Percentiles rank a stretch among this genome's conserved stretches.
Evolutionary conservation across 2,888 invertebrate species (phyloP).

Genomic region (Cordilura impudica): DNA sequence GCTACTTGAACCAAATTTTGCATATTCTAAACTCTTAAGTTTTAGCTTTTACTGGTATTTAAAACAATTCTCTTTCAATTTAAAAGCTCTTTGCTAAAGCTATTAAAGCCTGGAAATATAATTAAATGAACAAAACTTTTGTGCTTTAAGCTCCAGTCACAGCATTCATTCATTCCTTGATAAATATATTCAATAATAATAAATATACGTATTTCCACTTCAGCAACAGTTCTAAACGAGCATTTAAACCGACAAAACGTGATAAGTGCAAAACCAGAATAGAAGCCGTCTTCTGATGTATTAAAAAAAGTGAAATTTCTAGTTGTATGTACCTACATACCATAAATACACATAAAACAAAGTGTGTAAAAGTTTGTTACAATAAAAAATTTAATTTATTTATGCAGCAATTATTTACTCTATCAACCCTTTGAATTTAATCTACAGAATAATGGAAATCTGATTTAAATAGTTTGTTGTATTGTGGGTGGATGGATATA

Average conservation of each 20-base stretch:
- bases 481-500: conserved; percentile 19
- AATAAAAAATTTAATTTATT: neutral
- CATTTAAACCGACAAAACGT: conserved; percentile 44
- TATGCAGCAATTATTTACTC: neutral
- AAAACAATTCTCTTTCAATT: neutral
- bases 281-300: conserved; percentile 17
- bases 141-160: conserved; percentile 6
- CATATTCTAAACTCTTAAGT: neutral
- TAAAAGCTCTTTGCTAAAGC: conserved; percentile 26
- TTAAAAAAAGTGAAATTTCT: conserved; percentile 11
- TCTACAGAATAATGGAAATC: neutral
- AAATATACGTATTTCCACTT: neutral
- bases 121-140: conserved; percentile 4
- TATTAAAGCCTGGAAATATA: conserved; percentile 29
- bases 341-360: neutral
- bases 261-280: neutral
- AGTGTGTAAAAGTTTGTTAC: neutral
- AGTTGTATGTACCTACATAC: neutral
- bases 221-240: conserved; percentile 44
- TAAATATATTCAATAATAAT: conserved; percentile 38
- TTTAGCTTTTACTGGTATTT: neutral
- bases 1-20: no score
- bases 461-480: neutral
- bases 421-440: neutral
- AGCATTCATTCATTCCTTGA: conserved; percentile 8